Base-by-base conservation (phyloP, 2,888 invertebrate genomes). In the Apocheima hispidaria region DNA sequence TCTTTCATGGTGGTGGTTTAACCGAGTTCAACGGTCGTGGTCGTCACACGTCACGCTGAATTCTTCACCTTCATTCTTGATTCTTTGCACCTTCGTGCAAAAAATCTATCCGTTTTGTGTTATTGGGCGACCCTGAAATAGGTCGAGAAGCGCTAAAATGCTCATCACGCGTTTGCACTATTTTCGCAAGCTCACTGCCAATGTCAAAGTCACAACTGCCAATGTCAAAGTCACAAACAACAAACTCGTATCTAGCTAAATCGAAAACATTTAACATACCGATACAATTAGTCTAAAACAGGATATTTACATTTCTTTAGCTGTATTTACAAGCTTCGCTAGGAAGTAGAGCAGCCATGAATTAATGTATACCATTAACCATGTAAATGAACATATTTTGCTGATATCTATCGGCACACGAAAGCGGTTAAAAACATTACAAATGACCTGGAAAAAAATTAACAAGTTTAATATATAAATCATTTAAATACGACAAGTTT, bases 91-190 rank as follows among this genome's bases (percentile, higher is more conserved):
- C 23, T 74, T 68, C 40, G 58, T 56, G 49, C 55, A 67, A 68
- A 65, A 60, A 72, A 72, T 75, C 74, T 71, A 72, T 68, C 60
- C 58, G 66, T 70, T 77, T 73, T 73, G 68, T 74, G 77, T 60
- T 70, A 75, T 77, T 68, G 73, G 71, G 74, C 73, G 74, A 68
- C 74, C 77, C 69, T 76, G 76, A 75, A 70, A 63, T 64, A 64
- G 60, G 63, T 62, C 61, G 52, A 44, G 53, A 54, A 58, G 59
- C 60, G 60, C 66, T 75, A 71, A 73, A 71, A 74, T 71, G 72
- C 35, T n/a, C 50, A 36, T 56, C 63, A 57, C 44, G 36, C 60
- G 35, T 50, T 33, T 21, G 41, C 23, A 51, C 46, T 52, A 56
- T 61, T 62, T 52, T 48, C 56, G 41, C 56, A 56, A 55, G 51